These are phyloP conservation scores for Drosophila eohydei DNA, from an alignment of 2,888 invertebrate genomes.

Conservation along the genomic window DNA sequence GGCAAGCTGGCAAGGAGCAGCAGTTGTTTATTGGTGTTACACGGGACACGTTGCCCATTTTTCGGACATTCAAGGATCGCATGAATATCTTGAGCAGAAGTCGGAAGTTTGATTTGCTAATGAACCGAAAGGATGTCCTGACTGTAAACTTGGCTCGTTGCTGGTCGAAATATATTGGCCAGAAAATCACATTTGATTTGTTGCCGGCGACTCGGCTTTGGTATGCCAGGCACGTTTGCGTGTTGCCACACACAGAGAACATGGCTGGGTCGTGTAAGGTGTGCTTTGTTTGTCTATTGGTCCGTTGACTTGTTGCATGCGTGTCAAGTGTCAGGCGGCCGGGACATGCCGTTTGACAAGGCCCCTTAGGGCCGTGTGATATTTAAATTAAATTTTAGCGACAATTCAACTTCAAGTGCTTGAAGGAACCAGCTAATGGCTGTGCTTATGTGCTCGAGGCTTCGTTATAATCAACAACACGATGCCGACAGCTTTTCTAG, in stretches of 20 bases:
- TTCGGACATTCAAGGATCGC: constrained; percentile 32
- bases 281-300: constrained; percentile 51
- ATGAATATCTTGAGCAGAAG: constrained; percentile 63
- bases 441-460: constrained; percentile 26
- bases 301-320: constrained; percentile 28
- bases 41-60: constrained; percentile 43
- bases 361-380: constrained; percentile 21
- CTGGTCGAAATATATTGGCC: constrained; percentile 66
- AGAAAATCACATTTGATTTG: constrained; percentile 80
- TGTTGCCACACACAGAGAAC: constrained; percentile 60
- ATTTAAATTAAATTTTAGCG: constrained; percentile 68
- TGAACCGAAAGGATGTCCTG: constrained; percentile 70
- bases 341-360: constrained; percentile 21
- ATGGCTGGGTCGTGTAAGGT: constrained; percentile 35
- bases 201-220: constrained; percentile 31
- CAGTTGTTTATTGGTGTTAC: constrained; percentile 53
- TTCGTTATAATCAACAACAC: constrained; percentile 45
- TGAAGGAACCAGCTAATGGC: constrained; percentile 26
- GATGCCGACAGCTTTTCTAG: constrained; percentile 19
- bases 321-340: constrained; percentile 46
- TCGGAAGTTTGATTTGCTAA: constrained; percentile 82
- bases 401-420: constrained; percentile 53
- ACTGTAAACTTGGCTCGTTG: constrained; percentile 36
- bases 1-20: constrained; percentile 23
- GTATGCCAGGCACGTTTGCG: constrained; percentile 76